These are phyloP conservation scores for Drosophila anomalipes DNA, from an alignment of 2,888 invertebrate species.

Conservation along the genomic window DNA sequence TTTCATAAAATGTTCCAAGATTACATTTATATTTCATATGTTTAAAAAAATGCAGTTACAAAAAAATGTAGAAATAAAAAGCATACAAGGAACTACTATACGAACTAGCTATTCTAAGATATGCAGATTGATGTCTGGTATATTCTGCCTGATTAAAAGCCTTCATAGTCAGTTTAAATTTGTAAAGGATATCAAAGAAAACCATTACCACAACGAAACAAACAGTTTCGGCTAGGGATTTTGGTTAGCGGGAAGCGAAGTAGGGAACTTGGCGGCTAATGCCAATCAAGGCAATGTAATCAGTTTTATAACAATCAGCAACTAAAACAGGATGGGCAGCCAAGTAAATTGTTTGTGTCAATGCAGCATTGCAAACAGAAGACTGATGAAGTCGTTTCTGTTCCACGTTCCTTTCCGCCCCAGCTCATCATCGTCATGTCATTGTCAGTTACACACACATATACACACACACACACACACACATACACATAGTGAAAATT, in stretches of 20 bases:
- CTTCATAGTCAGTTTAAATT: not conserved
- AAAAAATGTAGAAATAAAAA: not conserved
- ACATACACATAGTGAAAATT: constrained; percentile 65
- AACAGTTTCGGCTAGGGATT: constrained; percentile 2
- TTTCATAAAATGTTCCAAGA: not conserved
- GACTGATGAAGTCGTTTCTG: constrained; percentile 61
- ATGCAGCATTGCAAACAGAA: constrained; percentile 36
- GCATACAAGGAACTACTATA: not conserved
- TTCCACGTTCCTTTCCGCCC: constrained; percentile 18
- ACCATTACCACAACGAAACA: constrained; percentile 1
- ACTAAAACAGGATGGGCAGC: constrained; percentile 27
- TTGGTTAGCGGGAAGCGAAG: not conserved
- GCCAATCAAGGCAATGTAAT: constrained; percentile 75
- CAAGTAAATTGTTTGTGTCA: constrained; percentile 79
- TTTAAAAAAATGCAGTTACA: not conserved
- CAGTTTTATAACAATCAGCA: constrained; percentile 60
- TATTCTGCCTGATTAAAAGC: not conserved
- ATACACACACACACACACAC: constrained; percentile 11
- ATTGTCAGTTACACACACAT: constrained; percentile 51
- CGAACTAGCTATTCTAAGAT: not conserved
- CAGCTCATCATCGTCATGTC: constrained; percentile 50
- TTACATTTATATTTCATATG: not conserved
- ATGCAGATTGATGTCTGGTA: not conserved
- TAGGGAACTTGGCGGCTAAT: constrained; percentile 57
- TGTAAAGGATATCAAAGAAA: constrained; percentile 3